Evolutionary conservation across 2,797 vertebrate species (phyloP), one percentile per base, ranked within the genome.

Genomic region (Chelonia mydas): DNA sequence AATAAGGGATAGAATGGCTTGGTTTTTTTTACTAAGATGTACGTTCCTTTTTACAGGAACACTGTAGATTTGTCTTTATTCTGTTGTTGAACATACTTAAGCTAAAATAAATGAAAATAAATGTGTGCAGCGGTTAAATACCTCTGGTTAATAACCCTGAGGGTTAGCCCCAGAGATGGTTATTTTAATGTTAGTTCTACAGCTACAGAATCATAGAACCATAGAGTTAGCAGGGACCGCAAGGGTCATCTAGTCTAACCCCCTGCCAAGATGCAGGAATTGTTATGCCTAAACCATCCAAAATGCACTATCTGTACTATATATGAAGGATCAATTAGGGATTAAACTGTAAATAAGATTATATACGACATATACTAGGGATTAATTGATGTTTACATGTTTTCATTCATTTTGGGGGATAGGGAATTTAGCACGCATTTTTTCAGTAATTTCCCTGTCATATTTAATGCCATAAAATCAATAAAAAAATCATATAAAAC

Each of bases 391-490:
- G 1, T 79, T 94, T 95, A n/a, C 2, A 76, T 83, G 37, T 61
- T 37, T 84, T 94, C 2, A 81, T 91, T 94, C 0, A 25, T 84
- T 93, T 89, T 65, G 2, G 51, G 85, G 81, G 21, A 1, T 21
- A 49, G 27, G 47, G 59, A 89, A 51, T 16, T 81, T 83, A 31
- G 83, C 28, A 76, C 2, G 83, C 82, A 89, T 68, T 1, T 3
- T 50, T 84, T 81, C 57, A 57, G 10, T 84, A 68, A 86, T 96
- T 94, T 92, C 79, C 55, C 87, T 93, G 28, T 84, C 83, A 59
- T 3, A 68, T 6, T 90, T 93, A 88, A 89, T 94, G 68, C 90
- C 16, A 89, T 65, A 84, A 95, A 96, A 93, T 78, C 47, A 91
- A 61, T 82, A 27, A 89, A 94, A 86, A 93, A 2, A 19, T 61